Base-by-base conservation (phyloP, 1,140 invertebrate genomes). In the Eubasilissa regina region DNA sequence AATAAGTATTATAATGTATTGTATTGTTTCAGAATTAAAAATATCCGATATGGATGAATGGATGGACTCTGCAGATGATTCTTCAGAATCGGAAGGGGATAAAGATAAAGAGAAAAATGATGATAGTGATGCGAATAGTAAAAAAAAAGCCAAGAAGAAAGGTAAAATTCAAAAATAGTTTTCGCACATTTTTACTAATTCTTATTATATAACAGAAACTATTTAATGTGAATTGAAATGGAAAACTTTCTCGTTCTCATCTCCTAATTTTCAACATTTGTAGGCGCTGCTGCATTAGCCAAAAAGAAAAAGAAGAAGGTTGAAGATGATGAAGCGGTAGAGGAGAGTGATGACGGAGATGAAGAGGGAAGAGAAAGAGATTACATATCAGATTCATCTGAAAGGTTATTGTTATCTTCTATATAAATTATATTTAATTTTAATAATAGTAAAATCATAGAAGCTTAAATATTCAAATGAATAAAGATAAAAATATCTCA, bases 271-370 rank as follows among this genome's bases (percentile, higher is more conserved):
- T 35, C 25, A 35, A 35, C 1, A 3, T 35, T 35, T 35, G 25
- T 35, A 74, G 70, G 51, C 17, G 81, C 79, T 70, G 81, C 79
- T 73, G 81, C 77, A 0, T 86, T 86, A 72, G 91, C 91, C 62
- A 95, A 95, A 84, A 96, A 95, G 85, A 96, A 96, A 84, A 93
- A 93, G 74, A 91, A 93, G 75, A 90, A 94, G 78, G 92, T 92
- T 80, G 93, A 96, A 0, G 94, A 98, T 84, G 93, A 95, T 83
- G 97, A 97, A 85, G 96, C 96, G 0, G 92, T 96, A 72, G 97
- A 99, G 87, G 97, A 99, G 87, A 98, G 97, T 85, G 97, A 98
- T 89, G 97, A 98, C 87, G 97, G 97, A 0, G 97, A 99, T 87
- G 96, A 96, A 85, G 97, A 99, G 90, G 97, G 97, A 0, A 88